Base-by-base conservation (phyloP, 2,888 invertebrate species). In the Sceliomorpha sp. region DNA sequence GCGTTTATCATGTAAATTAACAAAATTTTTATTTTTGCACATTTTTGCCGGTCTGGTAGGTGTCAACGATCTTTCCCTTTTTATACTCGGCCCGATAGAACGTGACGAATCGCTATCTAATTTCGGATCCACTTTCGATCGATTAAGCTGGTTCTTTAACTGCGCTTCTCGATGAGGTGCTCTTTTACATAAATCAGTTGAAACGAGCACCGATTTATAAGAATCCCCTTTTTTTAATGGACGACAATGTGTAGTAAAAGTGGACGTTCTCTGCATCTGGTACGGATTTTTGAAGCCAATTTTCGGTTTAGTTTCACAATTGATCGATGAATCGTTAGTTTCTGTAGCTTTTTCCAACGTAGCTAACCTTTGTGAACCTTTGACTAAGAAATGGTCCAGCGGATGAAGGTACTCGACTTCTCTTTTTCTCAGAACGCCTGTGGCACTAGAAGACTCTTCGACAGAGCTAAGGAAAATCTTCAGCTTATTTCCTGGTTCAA, bases 371-470 rank as follows among this genome's bases (percentile, higher is more conserved):
- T 15, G 17, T 5, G 8, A 10, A 2, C 71, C 60, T 26, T 74
- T 79, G 4, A 76, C 56, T 32, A 82, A 36, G 45, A 87, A 87
- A 45, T 83, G 80, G 26, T 86, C 82, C 47, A 83, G 44, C 0
- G 84, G 85, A 50, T 82, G 78, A 0, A 75, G 34, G 10, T 66
- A 76, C 12, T 70, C 71, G 1, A 60, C 42, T 9, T 80, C 75
- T 8, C 45, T 70, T 9, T 62, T 78, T 17, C 69, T 63, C n/a
- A n/a, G n/a, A n/a, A n/a, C n/a, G n/a, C n/a, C n/a, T n/a, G 20
- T 5, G 20, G 2, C 20, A 20, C 3, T 5, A 20, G 20, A 20
- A 20, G 20, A 5, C 3, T 20, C 20, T 4, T 20, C 20, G 8
- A 79, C 44, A 15, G 82, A 82, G 13, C 76, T 73, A 24, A 82